These are phyloP conservation scores for Aptenodytes patagonicus DNA, from an alignment of 2,113 vertebrate genomes.

Conservation along the genomic window DNA sequence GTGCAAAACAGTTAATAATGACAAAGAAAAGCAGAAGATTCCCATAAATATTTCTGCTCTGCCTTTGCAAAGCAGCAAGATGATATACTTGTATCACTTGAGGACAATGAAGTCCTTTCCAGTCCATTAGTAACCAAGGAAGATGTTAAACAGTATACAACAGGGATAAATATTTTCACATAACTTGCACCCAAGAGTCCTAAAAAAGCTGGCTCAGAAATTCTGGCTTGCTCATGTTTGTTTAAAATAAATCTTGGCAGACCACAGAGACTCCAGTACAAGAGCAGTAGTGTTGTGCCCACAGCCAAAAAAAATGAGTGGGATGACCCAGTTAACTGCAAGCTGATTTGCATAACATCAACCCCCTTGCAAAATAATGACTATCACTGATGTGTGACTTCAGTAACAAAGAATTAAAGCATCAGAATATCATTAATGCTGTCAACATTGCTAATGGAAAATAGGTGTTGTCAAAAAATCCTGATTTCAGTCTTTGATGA, in stretches of 20 bases:
- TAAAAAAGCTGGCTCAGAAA: slow-evolving; percentile 55
- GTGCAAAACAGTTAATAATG: neutral
- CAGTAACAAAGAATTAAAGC: slow-evolving; percentile 64
- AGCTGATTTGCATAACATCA: slow-evolving; percentile 57
- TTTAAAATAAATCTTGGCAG: slow-evolving; percentile 68
- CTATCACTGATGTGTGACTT: slow-evolving; percentile 60
- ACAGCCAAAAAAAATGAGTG: slow-evolving; percentile 52
- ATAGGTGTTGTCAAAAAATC: slow-evolving; percentile 61
- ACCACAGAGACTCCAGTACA: slow-evolving; percentile 57
- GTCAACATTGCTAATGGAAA: slow-evolving; percentile 62
- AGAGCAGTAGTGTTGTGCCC: slow-evolving; percentile 45
- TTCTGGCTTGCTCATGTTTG: slow-evolving; percentile 51
- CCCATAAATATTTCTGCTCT: slow-evolving; percentile 25
- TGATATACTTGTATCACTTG: slow-evolving; percentile 45
- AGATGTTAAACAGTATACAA: slow-evolving; percentile 58
- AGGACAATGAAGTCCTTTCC: slow-evolving; percentile 57
- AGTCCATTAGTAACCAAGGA: slow-evolving; percentile 68
- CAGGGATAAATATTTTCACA: slow-evolving; percentile 64
- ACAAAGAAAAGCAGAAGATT: slow-evolving; percentile 21
- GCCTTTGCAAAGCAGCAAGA: slow-evolving; percentile 9
- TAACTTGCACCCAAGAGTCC: slow-evolving; percentile 59
- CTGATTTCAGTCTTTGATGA: slow-evolving; percentile 54
- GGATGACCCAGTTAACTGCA: slow-evolving; percentile 58
- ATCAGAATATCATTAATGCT: slow-evolving; percentile 56
- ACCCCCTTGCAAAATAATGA: slow-evolving; percentile 50